A percentile compares a stretch with the other conserved stretches of the same genome.
These are phyloP conservation scores for Terrapene triunguis DNA, from an alignment of 2,113 vertebrate genomes.

Conservation along the genomic window DNA sequence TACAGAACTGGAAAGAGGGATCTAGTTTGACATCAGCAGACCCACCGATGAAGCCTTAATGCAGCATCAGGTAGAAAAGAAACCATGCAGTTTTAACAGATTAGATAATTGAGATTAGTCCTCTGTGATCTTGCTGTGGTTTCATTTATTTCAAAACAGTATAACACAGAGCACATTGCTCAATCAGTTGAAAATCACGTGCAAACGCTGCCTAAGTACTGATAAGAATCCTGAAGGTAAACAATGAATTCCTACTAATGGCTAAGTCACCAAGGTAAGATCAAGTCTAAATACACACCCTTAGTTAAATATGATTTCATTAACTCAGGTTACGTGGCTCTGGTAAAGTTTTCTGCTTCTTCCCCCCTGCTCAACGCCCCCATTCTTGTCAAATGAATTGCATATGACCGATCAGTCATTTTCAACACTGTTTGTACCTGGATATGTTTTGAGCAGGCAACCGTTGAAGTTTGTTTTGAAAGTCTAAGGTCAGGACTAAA, in stretches of 20 bases:
- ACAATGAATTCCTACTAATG: conserved; percentile 90
- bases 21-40: conserved; percentile 30
- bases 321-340: conserved; percentile 83
- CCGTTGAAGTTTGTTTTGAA: not conserved
- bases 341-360: conserved; percentile 61
- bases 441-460: conserved; percentile 45
- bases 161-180: conserved; percentile 77
- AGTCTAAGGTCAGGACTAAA: not conserved
- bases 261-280: conserved; percentile 90
- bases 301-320: conserved; percentile 87
- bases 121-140: conserved; percentile 79
- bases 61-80: conserved; percentile 68
- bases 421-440: conserved; percentile 61
- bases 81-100: conserved; percentile 73
- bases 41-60: conserved; percentile 44
- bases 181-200: conserved; percentile 86
- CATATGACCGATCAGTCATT: conserved; percentile 79
- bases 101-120: conserved; percentile 78
- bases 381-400: conserved; percentile 77
- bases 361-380: not conserved
- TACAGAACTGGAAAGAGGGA: conserved; percentile 25
- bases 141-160: conserved; percentile 83
- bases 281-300: conserved; percentile 88
- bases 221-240: conserved; percentile 89
- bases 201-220: conserved; percentile 87